These are phyloP conservation scores for Trogon melanurus DNA, from an alignment of 2,113 vertebrate species.

Conservation along the genomic window DNA sequence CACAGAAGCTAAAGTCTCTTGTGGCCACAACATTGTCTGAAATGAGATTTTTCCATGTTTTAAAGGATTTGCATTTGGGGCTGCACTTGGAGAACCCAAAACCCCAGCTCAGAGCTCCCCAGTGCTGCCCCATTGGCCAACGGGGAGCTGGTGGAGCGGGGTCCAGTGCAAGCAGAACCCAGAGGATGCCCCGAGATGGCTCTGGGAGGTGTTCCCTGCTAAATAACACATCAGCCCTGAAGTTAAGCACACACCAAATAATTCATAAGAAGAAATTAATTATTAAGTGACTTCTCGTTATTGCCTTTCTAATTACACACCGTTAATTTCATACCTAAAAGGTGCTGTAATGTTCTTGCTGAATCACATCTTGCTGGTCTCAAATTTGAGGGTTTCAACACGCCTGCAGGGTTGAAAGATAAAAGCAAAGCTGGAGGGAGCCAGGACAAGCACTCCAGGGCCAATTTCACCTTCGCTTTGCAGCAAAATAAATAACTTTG, in stretches of 20 bases:
- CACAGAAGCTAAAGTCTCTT: neutral
- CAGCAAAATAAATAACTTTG: neutral
- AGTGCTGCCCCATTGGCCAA: neutral
- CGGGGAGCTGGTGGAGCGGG: fast-evolving
- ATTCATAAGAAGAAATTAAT: constrained; percentile 4
- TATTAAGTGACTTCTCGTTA: constrained; percentile 14
- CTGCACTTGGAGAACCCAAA: neutral
- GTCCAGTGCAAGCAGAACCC: fast-evolving
- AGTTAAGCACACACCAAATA: neutral
- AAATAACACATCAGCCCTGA: neutral
- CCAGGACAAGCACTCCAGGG: neutral
- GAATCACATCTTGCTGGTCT: neutral
- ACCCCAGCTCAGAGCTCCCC: neutral
- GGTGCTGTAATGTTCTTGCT: neutral
- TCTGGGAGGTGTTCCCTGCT: neutral
- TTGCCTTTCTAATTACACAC: constrained; percentile 14
- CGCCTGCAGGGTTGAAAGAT: neutral
- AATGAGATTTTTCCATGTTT: neutral
- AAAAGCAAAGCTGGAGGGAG: neutral
- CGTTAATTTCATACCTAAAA: neutral
- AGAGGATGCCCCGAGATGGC: neutral
- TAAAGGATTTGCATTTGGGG: neutral
- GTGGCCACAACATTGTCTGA: neutral
- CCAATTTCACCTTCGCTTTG: neutral
- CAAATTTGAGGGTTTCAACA: neutral